phyloP scores from a whole-genome alignment of 2,797 vertebrate species.

The Okamejei kenojei region DNA sequence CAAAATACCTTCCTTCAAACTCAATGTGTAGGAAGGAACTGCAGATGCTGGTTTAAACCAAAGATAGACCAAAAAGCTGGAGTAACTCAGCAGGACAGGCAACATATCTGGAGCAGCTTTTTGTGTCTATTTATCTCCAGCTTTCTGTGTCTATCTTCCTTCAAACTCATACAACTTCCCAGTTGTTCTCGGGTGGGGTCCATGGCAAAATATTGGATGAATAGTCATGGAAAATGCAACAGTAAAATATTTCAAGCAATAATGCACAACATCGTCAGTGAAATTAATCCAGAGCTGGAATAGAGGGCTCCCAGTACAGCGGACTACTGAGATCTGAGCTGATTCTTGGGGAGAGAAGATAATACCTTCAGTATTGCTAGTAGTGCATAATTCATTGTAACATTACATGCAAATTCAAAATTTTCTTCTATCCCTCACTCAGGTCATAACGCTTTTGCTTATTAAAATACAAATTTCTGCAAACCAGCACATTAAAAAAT shows the following conservation, averaged over 20 bases:
- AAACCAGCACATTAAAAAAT: constrained; percentile 14
- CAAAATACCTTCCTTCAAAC: not conserved
- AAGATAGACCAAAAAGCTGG: no score
- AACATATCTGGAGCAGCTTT: no score
- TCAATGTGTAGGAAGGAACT: no score
- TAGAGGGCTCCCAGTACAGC: not conserved
- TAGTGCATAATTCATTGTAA: not conserved
- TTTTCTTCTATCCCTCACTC: not conserved
- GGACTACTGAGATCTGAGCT: not conserved
- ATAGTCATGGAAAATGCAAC: no score
- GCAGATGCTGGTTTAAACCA: no score
- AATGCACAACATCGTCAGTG: not conserved
- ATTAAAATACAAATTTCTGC: constrained; percentile 2
- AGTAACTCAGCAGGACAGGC: not conserved
- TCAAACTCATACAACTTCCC: no score
- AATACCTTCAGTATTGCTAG: not conserved
- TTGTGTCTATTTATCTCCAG: no score
- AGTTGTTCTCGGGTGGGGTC: no score
- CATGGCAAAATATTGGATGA: no score
- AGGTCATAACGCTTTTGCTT: constrained; percentile 16
- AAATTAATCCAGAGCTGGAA: not conserved
- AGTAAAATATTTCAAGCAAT: no score
- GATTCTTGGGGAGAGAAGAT: not conserved
- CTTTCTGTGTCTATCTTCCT: not conserved
- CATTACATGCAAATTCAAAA: not conserved